A percentile compares a stretch with the other conserved stretches of the same genome.
Conservation (phyloP, 2,888 invertebrate species). For the Drosophila koepferae region DNA sequence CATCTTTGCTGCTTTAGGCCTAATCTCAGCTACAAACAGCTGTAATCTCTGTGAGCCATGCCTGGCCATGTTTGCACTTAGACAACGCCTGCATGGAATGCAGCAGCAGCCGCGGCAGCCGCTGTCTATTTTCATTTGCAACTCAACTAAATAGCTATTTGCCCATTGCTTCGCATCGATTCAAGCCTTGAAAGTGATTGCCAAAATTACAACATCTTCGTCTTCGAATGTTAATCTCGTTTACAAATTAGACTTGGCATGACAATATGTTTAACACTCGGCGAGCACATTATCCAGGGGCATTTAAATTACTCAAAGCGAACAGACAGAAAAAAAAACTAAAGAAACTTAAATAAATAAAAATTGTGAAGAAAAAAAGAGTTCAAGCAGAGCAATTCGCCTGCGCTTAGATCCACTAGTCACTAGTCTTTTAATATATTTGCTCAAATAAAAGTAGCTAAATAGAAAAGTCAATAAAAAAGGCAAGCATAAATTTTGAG, state of each 20-base stretch:
- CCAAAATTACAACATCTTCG: conserved; percentile 60
- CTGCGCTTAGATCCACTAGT: conserved; percentile 15
- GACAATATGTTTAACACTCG: conserved; percentile 77
- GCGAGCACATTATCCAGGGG: conserved; percentile 42
- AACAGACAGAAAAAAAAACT: conserved; percentile 17
- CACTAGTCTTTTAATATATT: conserved; percentile 45
- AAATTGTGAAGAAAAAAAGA: conserved; percentile 20
- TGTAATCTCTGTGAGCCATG: conserved; percentile 42
- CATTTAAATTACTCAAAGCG: conserved; percentile 24
- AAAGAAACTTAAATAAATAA: conserved; percentile 19
- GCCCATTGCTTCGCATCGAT: conserved; percentile 51
- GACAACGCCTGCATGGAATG: conserved; percentile 43
- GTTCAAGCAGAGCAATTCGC: conserved; percentile 32
- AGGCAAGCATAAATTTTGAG: conserved; percentile 18
- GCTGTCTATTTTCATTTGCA: conserved; percentile 31
- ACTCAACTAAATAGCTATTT: conserved; percentile 46
- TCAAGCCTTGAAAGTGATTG: conserved; percentile 71
- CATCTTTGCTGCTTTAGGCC: conserved; percentile 48
- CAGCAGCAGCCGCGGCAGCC: conserved; percentile 2
- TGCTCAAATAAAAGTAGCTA: conserved; percentile 62
- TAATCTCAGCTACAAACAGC: conserved; percentile 48
- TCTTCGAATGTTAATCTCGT: conserved; percentile 63
- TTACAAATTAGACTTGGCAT: conserved; percentile 69
- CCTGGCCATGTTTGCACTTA: conserved; percentile 26
- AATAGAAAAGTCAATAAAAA: conserved; percentile 62